These are phyloP conservation scores for Tringa solitaria DNA, from an alignment of 2,113 vertebrate species.

Conservation along the genomic window DNA sequence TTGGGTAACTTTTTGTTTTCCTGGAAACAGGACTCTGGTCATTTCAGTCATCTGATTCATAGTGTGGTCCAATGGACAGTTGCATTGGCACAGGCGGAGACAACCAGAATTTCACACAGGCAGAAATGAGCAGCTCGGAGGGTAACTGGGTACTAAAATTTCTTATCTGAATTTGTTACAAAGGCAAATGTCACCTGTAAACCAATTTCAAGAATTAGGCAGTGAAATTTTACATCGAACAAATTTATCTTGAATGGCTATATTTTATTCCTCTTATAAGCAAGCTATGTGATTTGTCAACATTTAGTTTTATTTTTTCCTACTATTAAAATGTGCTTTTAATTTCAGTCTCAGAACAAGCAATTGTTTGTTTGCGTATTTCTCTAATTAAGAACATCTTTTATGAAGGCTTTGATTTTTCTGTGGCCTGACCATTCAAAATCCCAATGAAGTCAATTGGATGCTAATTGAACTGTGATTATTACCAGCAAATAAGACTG, in stretches of 20 bases:
- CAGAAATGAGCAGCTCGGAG: background rate
- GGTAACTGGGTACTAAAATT: background rate
- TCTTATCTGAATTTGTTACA: background rate
- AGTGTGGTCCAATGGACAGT: background rate
- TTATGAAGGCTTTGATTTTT: background rate
- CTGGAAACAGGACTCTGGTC: background rate
- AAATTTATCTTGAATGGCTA: background rate
- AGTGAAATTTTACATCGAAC: background rate
- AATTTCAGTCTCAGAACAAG: background rate
- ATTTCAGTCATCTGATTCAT: background rate
- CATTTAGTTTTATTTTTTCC: background rate
- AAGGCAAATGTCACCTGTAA: background rate
- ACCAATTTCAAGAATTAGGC: background rate
- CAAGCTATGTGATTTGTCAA: background rate
- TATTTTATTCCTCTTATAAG: background rate
- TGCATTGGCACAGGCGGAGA: background rate
- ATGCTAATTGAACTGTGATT: background rate
- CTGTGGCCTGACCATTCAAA: background rate
- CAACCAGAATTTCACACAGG: background rate
- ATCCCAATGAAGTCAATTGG: background rate
- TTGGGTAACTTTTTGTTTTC: background rate
- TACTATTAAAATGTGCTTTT: background rate
- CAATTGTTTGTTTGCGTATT: background rate
- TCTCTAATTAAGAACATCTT: background rate
- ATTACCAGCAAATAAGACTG: background rate